Evolutionary conservation across 2,888 invertebrate genomes (phyloP).

Genomic region (Tachina grossa): DNA sequence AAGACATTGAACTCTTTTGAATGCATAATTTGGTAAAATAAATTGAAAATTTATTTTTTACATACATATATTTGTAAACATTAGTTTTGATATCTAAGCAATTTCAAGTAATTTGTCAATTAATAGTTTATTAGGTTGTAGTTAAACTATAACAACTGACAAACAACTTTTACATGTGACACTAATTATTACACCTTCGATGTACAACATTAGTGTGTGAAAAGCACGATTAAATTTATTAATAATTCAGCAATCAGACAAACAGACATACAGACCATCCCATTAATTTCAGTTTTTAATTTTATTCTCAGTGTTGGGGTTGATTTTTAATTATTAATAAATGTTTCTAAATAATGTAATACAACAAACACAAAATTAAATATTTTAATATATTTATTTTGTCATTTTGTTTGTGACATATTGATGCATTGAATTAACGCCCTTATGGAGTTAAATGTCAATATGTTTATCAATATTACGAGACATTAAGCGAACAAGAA

Average conservation of each 20-base stretch:
- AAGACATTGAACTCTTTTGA: too few relatives aligned
- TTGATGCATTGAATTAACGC: background rate
- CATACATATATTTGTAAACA: too few relatives aligned
- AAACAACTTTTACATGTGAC: conserved; percentile 26
- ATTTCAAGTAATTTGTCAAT: background rate
- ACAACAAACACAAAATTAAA: background rate
- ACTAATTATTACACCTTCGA: conserved; percentile 26
- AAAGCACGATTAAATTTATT: conserved; percentile 19
- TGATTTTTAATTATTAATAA: conserved; percentile 1
- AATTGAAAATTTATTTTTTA: too few relatives aligned
- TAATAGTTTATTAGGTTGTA: conserved; percentile 12
- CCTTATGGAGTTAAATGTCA: background rate
- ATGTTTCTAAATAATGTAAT: background rate
- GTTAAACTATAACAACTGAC: conserved; percentile 11
- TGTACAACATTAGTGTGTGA: conserved; percentile 2
- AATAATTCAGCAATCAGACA: conserved; percentile 1
- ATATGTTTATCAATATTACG: background rate
- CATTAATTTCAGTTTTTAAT: background rate
- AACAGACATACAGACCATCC: background rate
- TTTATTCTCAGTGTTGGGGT: conserved; percentile 53
- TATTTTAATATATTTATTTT: background rate
- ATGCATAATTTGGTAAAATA: too few relatives aligned
- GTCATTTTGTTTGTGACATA: background rate
- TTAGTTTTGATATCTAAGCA: too few relatives aligned
- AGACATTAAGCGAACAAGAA: background rate